These are phyloP conservation scores for Penaeus indicus DNA, from an alignment of 1,140 invertebrate genomes.

Conservation along the genomic window DNA sequence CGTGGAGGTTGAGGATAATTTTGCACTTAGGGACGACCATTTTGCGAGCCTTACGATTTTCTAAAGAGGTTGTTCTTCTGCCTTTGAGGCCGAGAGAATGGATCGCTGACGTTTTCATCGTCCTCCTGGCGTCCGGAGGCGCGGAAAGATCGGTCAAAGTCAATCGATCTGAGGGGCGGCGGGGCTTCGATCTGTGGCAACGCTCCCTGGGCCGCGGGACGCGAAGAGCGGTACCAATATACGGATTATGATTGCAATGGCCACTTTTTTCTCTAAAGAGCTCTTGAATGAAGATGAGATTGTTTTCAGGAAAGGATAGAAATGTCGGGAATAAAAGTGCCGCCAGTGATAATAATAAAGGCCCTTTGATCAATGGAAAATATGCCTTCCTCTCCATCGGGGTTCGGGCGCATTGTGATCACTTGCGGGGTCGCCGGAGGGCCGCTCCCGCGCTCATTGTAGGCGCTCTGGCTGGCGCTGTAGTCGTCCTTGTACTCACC, in stretches of 20 bases:
- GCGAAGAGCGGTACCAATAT: conserved; percentile 39
- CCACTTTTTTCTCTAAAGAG: conserved; percentile 46
- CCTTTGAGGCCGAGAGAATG: neutral
- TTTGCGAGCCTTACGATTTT: neutral
- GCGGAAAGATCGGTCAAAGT: neutral
- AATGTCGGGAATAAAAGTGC: conserved; percentile 23
- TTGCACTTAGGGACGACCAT: neutral
- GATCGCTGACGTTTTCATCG: neutral
- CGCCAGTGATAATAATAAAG: conserved; percentile 33
- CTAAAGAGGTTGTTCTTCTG: conserved; percentile 37
- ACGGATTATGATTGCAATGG: conserved; percentile 56
- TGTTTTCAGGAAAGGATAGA: conserved; percentile 48
- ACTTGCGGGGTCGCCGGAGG: too few species aligned
- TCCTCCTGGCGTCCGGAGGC: neutral
- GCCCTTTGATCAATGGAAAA: conserved; percentile 49
- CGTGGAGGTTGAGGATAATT: neutral
- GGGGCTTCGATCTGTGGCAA: too few species aligned
- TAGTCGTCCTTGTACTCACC: too few species aligned
- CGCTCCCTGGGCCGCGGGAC: too few species aligned
- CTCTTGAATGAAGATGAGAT: conserved; percentile 46
- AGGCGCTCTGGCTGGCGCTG: neutral
- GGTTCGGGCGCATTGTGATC: neutral
- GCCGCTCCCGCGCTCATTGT: neutral
- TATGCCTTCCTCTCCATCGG: conserved; percentile 10
- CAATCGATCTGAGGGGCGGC: too few species aligned